Percentiles rank a stretch among this genome's conserved stretches.
Conservation (phyloP, 2,797 vertebrate genomes). For the Chelon auratus region DNA sequence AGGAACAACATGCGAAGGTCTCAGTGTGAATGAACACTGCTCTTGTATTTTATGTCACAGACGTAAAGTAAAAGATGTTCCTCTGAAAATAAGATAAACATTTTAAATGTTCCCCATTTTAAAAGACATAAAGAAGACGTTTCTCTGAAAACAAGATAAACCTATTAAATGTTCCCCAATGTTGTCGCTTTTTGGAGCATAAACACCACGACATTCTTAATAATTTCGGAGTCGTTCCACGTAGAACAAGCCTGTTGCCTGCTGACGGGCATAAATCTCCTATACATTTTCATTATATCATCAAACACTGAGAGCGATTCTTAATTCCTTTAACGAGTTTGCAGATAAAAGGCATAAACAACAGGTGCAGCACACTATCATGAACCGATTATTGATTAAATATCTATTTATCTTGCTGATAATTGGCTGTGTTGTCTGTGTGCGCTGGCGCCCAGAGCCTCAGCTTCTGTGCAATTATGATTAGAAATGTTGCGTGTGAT, state of each 20-base stretch:
- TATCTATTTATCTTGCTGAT: constrained; percentile 28
- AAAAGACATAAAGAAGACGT: too few relatives aligned
- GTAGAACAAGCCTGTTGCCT: background rate
- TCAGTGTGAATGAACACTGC: background rate
- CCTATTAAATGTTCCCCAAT: too few relatives aligned
- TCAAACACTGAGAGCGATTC: constrained; percentile 1
- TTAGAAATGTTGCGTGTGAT: background rate
- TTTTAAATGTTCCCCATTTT: too few relatives aligned
- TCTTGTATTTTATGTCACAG: background rate
- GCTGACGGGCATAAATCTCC: background rate
- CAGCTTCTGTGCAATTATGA: constrained; percentile 59
- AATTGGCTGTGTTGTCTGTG: background rate
- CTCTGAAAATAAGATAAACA: too few relatives aligned
- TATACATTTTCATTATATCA: background rate
- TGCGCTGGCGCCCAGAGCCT: background rate
- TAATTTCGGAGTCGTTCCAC: too few relatives aligned
- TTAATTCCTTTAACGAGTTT: constrained; percentile 14
- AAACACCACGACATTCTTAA: too few relatives aligned
- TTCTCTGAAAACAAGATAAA: too few relatives aligned
- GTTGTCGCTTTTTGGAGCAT: too few relatives aligned
- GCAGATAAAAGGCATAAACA: constrained; percentile 36
- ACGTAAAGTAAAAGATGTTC: too few relatives aligned
- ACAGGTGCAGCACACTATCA: background rate
- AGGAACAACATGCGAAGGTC: background rate
- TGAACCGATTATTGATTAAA: constrained; percentile 25